phyloP scores from a whole-genome alignment of 2,797 vertebrate genomes.

The Clangula hyemalis region DNA sequence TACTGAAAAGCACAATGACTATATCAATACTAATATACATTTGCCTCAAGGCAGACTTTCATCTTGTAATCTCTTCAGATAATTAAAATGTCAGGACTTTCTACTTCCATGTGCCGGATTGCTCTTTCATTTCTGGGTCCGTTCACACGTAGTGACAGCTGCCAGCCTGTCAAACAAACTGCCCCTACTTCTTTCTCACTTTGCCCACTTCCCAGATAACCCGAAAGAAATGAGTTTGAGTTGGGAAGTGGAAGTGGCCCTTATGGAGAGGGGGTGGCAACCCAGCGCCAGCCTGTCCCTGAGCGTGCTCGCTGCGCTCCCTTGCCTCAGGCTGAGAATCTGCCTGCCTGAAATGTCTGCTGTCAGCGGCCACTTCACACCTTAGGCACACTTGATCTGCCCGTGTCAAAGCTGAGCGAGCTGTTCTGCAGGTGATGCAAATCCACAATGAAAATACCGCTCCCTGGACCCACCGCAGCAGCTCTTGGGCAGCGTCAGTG shows the following conservation, averaged over 20 bases:
- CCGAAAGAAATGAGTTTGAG: not conserved
- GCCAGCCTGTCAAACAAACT: constrained; percentile 21
- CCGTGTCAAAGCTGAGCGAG: not conserved
- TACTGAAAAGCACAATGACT: constrained; percentile 76
- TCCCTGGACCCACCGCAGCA: not conserved
- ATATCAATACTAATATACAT: constrained; percentile 58
- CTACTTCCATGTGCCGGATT: constrained; percentile 65
- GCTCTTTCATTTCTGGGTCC: constrained; percentile 62
- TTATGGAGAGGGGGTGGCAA: not conserved
- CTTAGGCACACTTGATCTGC: not conserved
- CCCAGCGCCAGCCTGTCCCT: not conserved
- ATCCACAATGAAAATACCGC: not conserved
- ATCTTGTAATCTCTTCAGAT: constrained; percentile 67
- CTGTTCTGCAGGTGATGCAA: not conserved
- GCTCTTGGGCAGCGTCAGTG: not conserved
- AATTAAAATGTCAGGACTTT: constrained; percentile 68
- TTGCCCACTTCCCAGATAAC: not conserved
- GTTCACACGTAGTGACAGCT: constrained; percentile 46
- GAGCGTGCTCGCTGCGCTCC: not conserved
- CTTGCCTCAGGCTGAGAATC: not conserved
- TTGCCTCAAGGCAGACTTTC: constrained; percentile 65
- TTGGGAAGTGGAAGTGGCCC: not conserved
- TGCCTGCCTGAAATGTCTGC: not conserved
- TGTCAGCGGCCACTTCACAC: not conserved
- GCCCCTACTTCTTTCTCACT: constrained; percentile 2